Evolutionary conservation across 2,888 invertebrate genomes (phyloP).

Genomic region (Blastobasis adustella): DNA sequence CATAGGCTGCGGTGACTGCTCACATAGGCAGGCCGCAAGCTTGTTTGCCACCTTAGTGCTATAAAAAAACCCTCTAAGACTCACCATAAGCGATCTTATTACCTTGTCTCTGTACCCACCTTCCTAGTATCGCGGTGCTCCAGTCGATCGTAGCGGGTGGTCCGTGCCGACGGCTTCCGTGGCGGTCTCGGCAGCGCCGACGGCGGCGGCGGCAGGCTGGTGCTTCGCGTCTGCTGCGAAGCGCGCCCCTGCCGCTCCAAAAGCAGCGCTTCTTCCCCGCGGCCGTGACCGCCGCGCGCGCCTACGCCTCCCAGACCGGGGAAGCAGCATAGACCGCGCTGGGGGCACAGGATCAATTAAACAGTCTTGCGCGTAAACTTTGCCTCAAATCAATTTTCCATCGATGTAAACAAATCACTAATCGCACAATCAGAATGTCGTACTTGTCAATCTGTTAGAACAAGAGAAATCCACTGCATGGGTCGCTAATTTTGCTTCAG

Average conservation of each 20-base stretch:
- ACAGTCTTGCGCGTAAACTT: background rate
- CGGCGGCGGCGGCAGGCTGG: slow-evolving; percentile 81
- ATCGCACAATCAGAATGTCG: no score
- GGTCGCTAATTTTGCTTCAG: no score
- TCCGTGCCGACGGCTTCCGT: slow-evolving; percentile 71
- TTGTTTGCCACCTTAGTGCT: no score
- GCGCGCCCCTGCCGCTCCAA: slow-evolving; percentile 85
- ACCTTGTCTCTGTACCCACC: slow-evolving; percentile 23
- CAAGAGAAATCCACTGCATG: no score
- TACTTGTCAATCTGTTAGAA: no score
- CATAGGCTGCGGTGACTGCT: no score
- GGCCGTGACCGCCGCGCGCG: slow-evolving; percentile 62
- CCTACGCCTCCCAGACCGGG: slow-evolving; percentile 70
- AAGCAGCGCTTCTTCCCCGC: slow-evolving; percentile 81
- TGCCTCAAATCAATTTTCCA: no score
- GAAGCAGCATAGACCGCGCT: slow-evolving; percentile 91
- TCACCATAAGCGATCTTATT: no score
- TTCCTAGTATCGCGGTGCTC: slow-evolving; percentile 60
- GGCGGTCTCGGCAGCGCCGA: slow-evolving; percentile 84
- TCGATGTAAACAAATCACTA: no score
- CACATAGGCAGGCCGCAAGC: no score
- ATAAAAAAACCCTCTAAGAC: no score
- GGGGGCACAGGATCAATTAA: slow-evolving; percentile 20
- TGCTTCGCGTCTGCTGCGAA: slow-evolving; percentile 82
- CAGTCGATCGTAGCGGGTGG: slow-evolving; percentile 80